A percentile compares a stretch with the other conserved stretches of the same genome.
These are phyloP conservation scores for Argyrosomus regius DNA, from an alignment of 2,797 vertebrate genomes.

Conservation along the genomic window DNA sequence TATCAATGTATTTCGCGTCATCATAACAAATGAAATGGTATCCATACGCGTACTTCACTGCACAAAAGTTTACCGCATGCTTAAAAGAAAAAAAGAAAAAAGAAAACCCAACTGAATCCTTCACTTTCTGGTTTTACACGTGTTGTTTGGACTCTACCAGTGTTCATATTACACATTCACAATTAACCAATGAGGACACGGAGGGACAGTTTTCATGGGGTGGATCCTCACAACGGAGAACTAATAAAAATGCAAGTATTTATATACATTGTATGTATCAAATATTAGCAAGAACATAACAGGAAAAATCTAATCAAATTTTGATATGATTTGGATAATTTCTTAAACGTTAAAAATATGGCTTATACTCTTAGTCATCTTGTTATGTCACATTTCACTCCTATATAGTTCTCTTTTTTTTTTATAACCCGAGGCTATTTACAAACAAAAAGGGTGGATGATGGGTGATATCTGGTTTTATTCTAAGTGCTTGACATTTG, in stretches of 20 bases:
- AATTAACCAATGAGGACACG: constrained; percentile 56
- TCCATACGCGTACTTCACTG: constrained; percentile 59
- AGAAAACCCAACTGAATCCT: constrained; percentile 35
- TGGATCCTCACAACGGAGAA: constrained; percentile 72
- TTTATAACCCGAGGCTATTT: constrained; percentile 82
- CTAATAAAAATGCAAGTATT: constrained; percentile 64
- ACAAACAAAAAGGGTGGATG: constrained; percentile 82
- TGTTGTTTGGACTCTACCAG: constrained; percentile 25
- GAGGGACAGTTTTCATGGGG: constrained; percentile 44
- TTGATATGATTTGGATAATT: constrained; percentile 84
- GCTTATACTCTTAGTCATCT: constrained; percentile 87
- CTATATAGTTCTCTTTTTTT: constrained; percentile 70
- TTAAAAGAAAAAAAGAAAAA: constrained; percentile 42
- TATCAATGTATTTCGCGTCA: constrained; percentile 76
- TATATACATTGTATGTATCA: constrained; percentile 81
- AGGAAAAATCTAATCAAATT: constrained; percentile 76
- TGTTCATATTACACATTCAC: constrained; percentile 55
- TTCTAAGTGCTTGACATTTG: constrained; percentile 63
- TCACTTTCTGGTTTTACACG: constrained; percentile 50
- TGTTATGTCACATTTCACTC: constrained; percentile 78
- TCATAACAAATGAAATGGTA: constrained; percentile 64
- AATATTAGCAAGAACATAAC: constrained; percentile 81
- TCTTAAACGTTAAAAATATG: constrained; percentile 88
- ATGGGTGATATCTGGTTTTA: constrained; percentile 61
- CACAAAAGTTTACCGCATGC: constrained; percentile 76